A percentile compares a stretch with the other conserved stretches of the same genome.
Conservation (phyloP, 2,113 vertebrate genomes). For the Condylura cristata region DNA sequence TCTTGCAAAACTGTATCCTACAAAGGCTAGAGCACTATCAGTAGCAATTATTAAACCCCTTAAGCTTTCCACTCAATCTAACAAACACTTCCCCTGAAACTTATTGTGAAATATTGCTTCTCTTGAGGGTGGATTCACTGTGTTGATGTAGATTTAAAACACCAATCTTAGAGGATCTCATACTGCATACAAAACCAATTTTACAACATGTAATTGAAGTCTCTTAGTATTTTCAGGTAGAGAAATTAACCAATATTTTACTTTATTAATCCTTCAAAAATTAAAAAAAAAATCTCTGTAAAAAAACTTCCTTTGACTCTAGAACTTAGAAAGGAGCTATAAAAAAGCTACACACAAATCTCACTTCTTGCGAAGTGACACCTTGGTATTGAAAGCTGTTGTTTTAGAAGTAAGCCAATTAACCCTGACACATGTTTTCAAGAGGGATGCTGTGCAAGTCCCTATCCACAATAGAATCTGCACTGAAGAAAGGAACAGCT, state of each 20-base stretch:
- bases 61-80: conserved; percentile 33
- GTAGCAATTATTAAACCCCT: conserved; percentile 47
- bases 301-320: background rate
- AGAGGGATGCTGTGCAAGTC: background rate
- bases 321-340: conserved; percentile 43
- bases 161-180: conserved; percentile 34
- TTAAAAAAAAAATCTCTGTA: background rate
- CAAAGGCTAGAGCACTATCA: conserved; percentile 12
- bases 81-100: conserved; percentile 27
- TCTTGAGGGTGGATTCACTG: background rate
- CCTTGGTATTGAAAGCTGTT: background rate
- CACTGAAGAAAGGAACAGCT: background rate
- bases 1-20: conserved; percentile 29
- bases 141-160: conserved; percentile 54
- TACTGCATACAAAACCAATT: background rate
- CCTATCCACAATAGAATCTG: background rate
- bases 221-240: conserved; percentile 40
- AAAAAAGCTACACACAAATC: conserved; percentile 14
- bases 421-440: conserved; percentile 48
- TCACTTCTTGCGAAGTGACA: conserved; percentile 49
- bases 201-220: conserved; percentile 18
- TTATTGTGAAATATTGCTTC: conserved; percentile 20
- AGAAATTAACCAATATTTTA: conserved; percentile 63
- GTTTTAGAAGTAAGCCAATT: conserved; percentile 58
- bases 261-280: conserved; percentile 18